Base-by-base conservation (phyloP, 2,113 vertebrate genomes). In the Bos javanicus region DNA sequence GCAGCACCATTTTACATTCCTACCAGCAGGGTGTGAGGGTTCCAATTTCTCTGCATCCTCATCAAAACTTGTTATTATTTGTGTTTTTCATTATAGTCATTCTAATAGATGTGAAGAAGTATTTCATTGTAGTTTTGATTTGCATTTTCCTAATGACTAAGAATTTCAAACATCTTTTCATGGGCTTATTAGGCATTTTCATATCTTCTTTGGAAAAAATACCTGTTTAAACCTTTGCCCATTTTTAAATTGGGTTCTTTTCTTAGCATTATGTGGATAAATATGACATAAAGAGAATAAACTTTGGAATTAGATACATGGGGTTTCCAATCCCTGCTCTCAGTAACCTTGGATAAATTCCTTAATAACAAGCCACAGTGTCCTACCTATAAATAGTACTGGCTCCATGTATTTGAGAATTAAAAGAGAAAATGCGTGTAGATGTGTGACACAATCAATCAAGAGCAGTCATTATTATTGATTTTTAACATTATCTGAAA, bases 121-220 rank as follows among this genome's bases (percentile, higher is more conserved):
- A 30, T 92, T 81, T 95, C 60, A 36, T 28, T 93, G 62, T 88
- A 26, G 82, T 90, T 96, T 92, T 76, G n/a, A 92, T 94, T 82
- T 83, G 67, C 23, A 54, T 92, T 82, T 95, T 23, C 23, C 91
- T 92, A 48, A 39, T 91, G 67, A 86, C 80, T 82, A 76, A 62
- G n/a, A 28, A 76, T 21, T 64, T 23, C 30, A 56, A 85, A 46
- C 21, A 36, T 76, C 50, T 88, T 81, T 81, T 91, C 67, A 76
- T 39, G 36, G 43, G 59, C 59, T 54, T 46, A 46, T 59, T 84
- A 16, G 36, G 19, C 30, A 83, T 81, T 64, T 83, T 89, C 11
- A 19, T 60, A 33, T 33, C 25, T 92, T 89, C 52, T 36, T 83
- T 93, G 39, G 33, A 82, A 43, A 43, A 82, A 93, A 67, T 67